Evolutionary conservation across 2,113 vertebrate species (phyloP), one percentile per base, ranked within the genome.

Genomic region (Paracanthobrama guichenoti): DNA sequence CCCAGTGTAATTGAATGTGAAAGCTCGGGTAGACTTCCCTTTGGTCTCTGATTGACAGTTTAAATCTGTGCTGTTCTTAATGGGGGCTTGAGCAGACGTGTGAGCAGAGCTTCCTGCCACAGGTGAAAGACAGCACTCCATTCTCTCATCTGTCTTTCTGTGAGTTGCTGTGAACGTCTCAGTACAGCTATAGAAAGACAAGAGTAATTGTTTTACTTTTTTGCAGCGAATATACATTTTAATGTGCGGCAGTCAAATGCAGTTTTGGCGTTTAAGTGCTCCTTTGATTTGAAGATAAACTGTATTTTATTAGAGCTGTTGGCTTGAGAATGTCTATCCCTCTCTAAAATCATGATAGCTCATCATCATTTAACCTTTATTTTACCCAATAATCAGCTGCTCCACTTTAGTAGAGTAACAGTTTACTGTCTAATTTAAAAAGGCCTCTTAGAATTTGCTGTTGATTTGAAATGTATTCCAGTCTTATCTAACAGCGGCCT

Each of bases 61-160:
- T 69, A 82, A 84, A 89, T 87, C 76, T 85, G 6, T 81, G 79
- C 74, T 67, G 42, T 42, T n/a, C 66, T 80, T 86, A 79, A 79
- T 71, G 81, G 46, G 64, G 75, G 55, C 81, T 83, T 59, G 44
- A 72, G 62, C 66, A 22, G 46, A 46, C 28, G 50, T 59, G 81
- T 62, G 64, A 48, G 55, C 71, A 79, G 60, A 79, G 64, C 69
- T 71, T 77, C 48, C 20, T 78, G 66, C 31, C 26, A 53, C 75
- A 79, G 57, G 64, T 66, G 48, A 82, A 85, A 74, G 67, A 26
- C 72, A 60, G 67, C 39, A 7, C 71, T 67, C n/a, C 35, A 42
- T 75, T 75, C 82, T 55, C 31, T 55, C 24, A 44, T 12, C 75
- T 55, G 77, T 82, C 64, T 77, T 66, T 81, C 6, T 28, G 14